phyloP scores from a whole-genome alignment of 1,140 invertebrate species.

The Ceratoteleas bidentatus region DNA sequence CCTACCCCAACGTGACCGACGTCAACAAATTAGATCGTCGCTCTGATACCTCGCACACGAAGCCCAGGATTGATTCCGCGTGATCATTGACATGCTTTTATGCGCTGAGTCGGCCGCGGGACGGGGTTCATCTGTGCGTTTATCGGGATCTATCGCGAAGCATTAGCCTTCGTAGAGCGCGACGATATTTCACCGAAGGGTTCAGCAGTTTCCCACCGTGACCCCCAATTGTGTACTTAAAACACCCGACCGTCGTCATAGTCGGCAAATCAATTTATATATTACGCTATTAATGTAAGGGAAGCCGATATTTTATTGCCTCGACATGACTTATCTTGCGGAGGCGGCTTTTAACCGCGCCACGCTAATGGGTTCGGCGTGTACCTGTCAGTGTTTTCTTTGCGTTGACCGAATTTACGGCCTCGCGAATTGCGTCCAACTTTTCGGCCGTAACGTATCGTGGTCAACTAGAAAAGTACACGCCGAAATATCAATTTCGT shows the following conservation, averaged over 20 bases:
- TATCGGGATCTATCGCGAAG: conserved; percentile 50
- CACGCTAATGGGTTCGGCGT: conserved; percentile 48
- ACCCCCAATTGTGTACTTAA: conserved; percentile 16
- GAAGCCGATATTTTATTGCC: conserved; percentile 64
- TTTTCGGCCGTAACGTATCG: conserved; percentile 2
- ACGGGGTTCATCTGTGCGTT: conserved; percentile 44
- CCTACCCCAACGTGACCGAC: conserved; percentile 62
- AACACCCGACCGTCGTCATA: conserved; percentile 14
- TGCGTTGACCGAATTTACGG: conserved; percentile 26
- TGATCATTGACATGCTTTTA: conserved; percentile 60
- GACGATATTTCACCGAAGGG: conserved; percentile 38
- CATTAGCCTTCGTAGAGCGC: conserved; percentile 1
- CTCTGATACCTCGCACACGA: conserved; percentile 60
- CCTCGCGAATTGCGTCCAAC: conserved; percentile 18
- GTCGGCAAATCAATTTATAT: conserved; percentile 48
- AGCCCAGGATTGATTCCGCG: conserved; percentile 59
- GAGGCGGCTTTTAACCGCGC: conserved; percentile 38
- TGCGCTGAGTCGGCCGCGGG: conserved; percentile 8
- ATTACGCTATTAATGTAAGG: conserved; percentile 29
- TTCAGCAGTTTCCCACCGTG: conserved; percentile 21
- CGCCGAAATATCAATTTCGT: conserved; percentile 39
- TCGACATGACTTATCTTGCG: conserved; percentile 52
- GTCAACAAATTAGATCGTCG: conserved; percentile 68
- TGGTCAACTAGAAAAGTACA: too few relatives aligned
- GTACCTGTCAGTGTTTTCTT: conserved; percentile 42